Conservation (phyloP, 2,797 vertebrate genomes). For the Tympanoctomys barrerae region DNA sequence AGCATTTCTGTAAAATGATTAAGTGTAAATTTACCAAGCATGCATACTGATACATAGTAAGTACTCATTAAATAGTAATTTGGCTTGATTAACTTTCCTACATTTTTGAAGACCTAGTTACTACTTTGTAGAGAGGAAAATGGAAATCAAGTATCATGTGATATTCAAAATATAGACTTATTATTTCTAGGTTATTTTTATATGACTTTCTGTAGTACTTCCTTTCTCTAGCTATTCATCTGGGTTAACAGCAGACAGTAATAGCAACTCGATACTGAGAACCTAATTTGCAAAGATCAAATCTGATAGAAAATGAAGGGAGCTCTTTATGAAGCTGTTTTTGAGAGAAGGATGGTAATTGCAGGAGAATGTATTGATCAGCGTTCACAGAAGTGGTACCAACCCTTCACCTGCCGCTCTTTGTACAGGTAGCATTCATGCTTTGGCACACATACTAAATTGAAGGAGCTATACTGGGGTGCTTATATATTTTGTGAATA, state of each 20-base stretch:
- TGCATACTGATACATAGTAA: background rate
- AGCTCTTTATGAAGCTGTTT: background rate
- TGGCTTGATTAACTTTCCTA: background rate
- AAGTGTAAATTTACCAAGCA: background rate
- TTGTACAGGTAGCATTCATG: background rate
- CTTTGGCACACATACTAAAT: background rate
- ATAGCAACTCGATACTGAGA: background rate
- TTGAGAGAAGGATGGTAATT: background rate
- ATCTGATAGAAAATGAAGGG: background rate
- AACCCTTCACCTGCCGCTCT: background rate
- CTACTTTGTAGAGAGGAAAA: background rate
- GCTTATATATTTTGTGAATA: background rate
- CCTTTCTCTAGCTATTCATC: background rate
- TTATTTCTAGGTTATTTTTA: background rate
- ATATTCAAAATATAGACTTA: background rate
- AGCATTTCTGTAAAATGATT: background rate
- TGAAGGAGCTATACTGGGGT: background rate
- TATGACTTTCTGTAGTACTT: background rate
- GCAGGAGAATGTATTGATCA: background rate
- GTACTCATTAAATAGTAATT: background rate
- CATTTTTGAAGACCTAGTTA: background rate
- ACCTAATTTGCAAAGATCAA: background rate
- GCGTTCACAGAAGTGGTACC: accelerated
- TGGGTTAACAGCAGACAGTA: background rate
- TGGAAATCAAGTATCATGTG: background rate